Base-by-base conservation (phyloP, 2,888 invertebrate species). In the Hypselothyrea guttata region DNA sequence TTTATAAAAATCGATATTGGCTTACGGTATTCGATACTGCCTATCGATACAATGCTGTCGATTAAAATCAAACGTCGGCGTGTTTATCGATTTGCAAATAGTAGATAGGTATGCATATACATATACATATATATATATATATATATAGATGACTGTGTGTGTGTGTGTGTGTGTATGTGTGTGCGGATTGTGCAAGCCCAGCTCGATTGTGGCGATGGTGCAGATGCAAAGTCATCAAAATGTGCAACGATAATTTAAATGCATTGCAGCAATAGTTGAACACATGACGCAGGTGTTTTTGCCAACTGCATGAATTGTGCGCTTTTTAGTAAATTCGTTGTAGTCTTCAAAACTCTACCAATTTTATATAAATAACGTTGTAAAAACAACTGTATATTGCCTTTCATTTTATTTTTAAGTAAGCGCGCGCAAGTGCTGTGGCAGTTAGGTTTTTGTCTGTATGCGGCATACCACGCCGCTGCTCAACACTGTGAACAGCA, bases 191-290 rank as follows among this genome's bases (percentile, higher is more conserved):
- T 22, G 69, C 49, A 71, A 56, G 13, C 3, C 35, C 52, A 47
- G 71, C 61, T 47, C 30, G 40, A 67, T 52, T 55, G 16, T 13
- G 45, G 34, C 12, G 44, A 65, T 47, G 45, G 49, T 48, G 42
- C 48, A 61, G 40, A 56, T 57, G 61, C 35, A 44, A 31, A 59
- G 38, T 65, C 51, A 48, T 38, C 33, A 28, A 64, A 71, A 46
- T 53, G 27, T 53, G 27, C 18, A 51, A 41, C n/a, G 5, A 3
- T 48, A 53, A 37, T 65, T 48, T 28, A 45, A 35, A 35, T 34
- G 9, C 40, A 13, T 42, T 54, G 45, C 35, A 8, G 13, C 45
- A 56, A 33, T 46, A n/a, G 28, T 28, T 31, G n/a, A 11, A 11
- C n/a, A 59, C 59, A 48, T 51, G 22, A 46, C 30, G 9, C 35